Conservation (phyloP, 2,888 invertebrate genomes). For the Cerastis rubricosa region DNA sequence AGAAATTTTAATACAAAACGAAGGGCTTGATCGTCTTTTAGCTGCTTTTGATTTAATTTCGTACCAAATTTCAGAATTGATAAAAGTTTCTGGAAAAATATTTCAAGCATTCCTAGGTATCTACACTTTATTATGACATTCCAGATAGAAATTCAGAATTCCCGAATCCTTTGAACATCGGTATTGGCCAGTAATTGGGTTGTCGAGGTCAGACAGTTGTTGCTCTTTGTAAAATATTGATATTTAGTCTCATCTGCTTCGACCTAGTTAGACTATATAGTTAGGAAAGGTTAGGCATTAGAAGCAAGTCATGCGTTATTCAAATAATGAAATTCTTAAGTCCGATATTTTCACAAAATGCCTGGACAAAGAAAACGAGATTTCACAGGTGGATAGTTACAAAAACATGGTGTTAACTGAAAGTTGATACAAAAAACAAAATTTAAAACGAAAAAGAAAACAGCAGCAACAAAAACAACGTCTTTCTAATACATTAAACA, state of each 20-base stretch:
- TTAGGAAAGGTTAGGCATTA: not conserved
- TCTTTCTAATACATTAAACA: constrained; percentile 61
- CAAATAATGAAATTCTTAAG: not conserved
- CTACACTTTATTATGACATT: not conserved
- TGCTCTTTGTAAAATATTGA: constrained; percentile 35
- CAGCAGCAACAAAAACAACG: not conserved
- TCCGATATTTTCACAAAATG: not conserved
- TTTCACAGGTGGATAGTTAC: not conserved
- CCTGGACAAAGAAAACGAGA: not conserved
- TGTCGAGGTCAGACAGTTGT: not conserved
- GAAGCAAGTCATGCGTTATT: not conserved
- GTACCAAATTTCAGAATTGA: not conserved
- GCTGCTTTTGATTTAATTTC: not conserved
- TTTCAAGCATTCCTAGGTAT: not conserved
- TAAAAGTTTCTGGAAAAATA: not conserved
- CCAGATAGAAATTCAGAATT: not conserved
- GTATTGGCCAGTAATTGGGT: not conserved
- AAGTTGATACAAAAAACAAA: not conserved
- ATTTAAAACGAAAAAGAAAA: not conserved
- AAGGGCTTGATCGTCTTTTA: not conserved
- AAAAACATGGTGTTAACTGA: not conserved
- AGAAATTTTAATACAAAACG: not conserved
- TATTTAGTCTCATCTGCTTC: constrained; percentile 13
- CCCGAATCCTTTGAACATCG: not conserved
- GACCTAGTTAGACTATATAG: constrained; percentile 18